phyloP scores from a whole-genome alignment of 2,888 invertebrate species.

The Aporophyla lueneburgensis region DNA sequence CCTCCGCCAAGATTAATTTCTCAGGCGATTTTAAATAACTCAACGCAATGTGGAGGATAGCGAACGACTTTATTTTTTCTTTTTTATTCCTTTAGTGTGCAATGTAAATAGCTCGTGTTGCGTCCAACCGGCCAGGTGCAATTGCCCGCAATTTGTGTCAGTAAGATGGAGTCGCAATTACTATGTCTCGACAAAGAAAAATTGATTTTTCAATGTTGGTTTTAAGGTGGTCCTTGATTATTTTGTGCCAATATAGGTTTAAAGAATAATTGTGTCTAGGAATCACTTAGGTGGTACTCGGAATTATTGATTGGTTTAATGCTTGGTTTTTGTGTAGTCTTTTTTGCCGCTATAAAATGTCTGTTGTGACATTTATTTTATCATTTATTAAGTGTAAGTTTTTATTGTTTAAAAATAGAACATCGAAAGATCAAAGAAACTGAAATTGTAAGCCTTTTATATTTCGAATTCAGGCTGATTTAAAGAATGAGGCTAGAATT shows the following conservation, averaged over 20 bases:
- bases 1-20: constrained; percentile 60
- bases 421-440: neutral
- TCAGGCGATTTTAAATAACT: constrained; percentile 70
- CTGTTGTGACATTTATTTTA: constrained; percentile 6
- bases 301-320: constrained; percentile 50
- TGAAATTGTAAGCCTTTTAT: no score
- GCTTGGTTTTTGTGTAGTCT: neutral
- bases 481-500: neutral
- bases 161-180: constrained; percentile 82
- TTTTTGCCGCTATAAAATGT: constrained; percentile 31
- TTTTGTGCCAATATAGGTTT: constrained; percentile 54
- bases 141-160: constrained; percentile 86
- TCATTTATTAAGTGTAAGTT: neutral
- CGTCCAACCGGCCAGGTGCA: constrained; percentile 83
- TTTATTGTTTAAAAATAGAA: neutral
- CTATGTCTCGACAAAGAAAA: constrained; percentile 83
- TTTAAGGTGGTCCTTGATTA: constrained; percentile 79
- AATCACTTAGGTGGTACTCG: constrained; percentile 26
- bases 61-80: constrained; percentile 64
- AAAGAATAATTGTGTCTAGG: constrained; percentile 54
- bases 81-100: constrained; percentile 70
- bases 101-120: constrained; percentile 80
- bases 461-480: neutral
- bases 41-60: constrained; percentile 68
- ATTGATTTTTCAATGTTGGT: constrained; percentile 87